Evolutionary conservation across 2,888 invertebrate genomes (phyloP).

Genomic region (Ichneumoninae sp.): DNA sequence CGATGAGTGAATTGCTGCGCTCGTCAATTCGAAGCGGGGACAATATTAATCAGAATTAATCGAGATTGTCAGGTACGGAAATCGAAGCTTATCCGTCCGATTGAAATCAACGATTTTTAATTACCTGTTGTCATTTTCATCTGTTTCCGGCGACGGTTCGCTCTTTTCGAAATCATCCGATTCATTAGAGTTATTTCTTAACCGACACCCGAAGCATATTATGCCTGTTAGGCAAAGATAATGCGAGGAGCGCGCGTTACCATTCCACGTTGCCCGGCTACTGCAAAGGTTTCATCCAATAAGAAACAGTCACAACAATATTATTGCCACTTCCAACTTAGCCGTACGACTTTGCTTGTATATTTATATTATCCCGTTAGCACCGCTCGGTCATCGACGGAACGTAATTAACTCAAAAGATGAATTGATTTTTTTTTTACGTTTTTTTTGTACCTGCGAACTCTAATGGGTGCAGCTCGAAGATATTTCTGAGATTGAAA

Average conservation of each 20-base stretch:
- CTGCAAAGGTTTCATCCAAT: constrained; percentile 80
- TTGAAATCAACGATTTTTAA: background rate
- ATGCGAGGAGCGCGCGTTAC: constrained; percentile 65
- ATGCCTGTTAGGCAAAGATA: constrained; percentile 70
- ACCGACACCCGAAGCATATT: constrained; percentile 76
- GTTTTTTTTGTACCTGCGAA: constrained; percentile 31
- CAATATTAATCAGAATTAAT: background rate
- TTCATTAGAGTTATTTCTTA: constrained; percentile 63
- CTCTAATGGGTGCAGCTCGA: constrained; percentile 24
- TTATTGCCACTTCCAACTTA: constrained; percentile 59
- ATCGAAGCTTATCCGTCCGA: background rate
- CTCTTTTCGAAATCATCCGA: constrained; percentile 45
- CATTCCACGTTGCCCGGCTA: constrained; percentile 72
- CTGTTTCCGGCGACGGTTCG: constrained; percentile 20
- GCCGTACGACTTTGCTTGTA: constrained; percentile 8
- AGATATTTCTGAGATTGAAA: constrained; percentile 42
- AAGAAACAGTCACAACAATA: constrained; percentile 70
- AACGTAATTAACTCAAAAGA: constrained; percentile 17
- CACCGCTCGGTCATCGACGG: background rate
- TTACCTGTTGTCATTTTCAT: constrained; percentile 64
- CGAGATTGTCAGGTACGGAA: too few relatives aligned
- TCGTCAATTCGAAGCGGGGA: background rate
- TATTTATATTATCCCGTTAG: constrained; percentile 43
- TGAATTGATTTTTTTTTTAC: background rate
- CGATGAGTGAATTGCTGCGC: constrained; percentile 16